phyloP scores from a whole-genome alignment of 35 echinoderm and acorn worm species.

The Nesometra sesokonis region DNA sequence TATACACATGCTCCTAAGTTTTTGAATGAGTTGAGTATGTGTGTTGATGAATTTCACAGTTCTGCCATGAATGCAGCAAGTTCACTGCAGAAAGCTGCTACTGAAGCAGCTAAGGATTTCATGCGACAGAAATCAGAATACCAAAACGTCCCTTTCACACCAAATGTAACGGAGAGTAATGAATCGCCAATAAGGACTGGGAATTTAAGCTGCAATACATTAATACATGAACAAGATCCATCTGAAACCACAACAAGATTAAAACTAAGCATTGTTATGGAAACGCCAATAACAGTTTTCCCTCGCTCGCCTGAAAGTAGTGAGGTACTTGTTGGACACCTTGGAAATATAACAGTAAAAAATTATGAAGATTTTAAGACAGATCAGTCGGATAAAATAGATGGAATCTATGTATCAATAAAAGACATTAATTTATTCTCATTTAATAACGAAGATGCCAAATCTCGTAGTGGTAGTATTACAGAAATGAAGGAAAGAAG shows the following conservation, averaged over 20 bases:
- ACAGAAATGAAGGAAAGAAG: slow-evolving; percentile 5
- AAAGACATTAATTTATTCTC: slow-evolving; percentile 85
- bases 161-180: not conserved
- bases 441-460: slow-evolving; percentile 68
- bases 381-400: not conserved
- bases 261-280: slow-evolving; percentile 48
- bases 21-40: slow-evolving; percentile 52
- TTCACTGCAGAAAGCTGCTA: slow-evolving; percentile 82
- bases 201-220: not conserved
- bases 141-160: not conserved
- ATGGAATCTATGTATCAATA: slow-evolving; percentile 45
- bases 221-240: not conserved
- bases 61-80: slow-evolving; percentile 49
- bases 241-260: not conserved
- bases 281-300: slow-evolving; percentile 74
- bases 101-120: slow-evolving; percentile 79
- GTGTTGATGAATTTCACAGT: slow-evolving; percentile 83
- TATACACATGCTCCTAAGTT: slow-evolving; percentile 91
- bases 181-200: not conserved
- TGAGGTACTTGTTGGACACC: slow-evolving; percentile 76
- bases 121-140: slow-evolving; percentile 39
- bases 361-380: slow-evolving; percentile 20
- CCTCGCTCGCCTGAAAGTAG: slow-evolving; percentile 59
- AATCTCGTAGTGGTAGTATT: slow-evolving; percentile 15
- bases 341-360: slow-evolving; percentile 70